These are phyloP conservation scores for Subacronicta megacephala DNA, from an alignment of 2,888 invertebrate genomes.

Conservation along the genomic window DNA sequence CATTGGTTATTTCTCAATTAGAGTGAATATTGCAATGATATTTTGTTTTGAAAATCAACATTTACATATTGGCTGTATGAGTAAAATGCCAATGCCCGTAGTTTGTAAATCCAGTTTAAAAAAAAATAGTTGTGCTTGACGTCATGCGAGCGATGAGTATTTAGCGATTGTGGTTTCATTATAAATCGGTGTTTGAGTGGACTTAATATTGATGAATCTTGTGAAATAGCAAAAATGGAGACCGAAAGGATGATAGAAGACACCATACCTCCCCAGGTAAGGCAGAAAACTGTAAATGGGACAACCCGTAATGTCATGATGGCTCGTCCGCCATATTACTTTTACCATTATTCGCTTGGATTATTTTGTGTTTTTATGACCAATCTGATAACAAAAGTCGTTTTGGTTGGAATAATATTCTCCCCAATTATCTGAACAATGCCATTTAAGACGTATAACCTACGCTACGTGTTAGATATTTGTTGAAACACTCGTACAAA, in stretches of 20 bases:
- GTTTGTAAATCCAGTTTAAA: constrained; percentile 46
- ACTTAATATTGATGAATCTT: constrained; percentile 85
- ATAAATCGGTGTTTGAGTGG: constrained; percentile 79
- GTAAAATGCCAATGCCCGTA: constrained; percentile 25
- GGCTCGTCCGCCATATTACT: constrained; percentile 85
- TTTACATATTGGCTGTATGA: constrained; percentile 30
- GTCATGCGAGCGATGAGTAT: constrained; percentile 85
- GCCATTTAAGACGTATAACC: constrained; percentile 9
- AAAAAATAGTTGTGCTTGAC: constrained; percentile 77
- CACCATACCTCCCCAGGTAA: constrained; percentile 85
- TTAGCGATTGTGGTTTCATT: constrained; percentile 80
- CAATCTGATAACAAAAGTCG: constrained; percentile 45
- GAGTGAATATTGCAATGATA: too few species aligned
- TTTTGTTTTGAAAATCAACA: too few species aligned
- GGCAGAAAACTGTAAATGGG: constrained; percentile 74
- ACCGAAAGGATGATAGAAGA: constrained; percentile 97
- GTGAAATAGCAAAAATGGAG: constrained; percentile 96
- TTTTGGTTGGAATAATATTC: constrained; percentile 23
- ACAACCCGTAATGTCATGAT: constrained; percentile 83
- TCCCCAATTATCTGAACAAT: constrained; percentile 18
- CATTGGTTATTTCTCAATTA: too few species aligned
- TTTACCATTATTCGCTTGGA: constrained; percentile 68
- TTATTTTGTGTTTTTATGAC: constrained; percentile 72
- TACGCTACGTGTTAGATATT: constrained; percentile 26
- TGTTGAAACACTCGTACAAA: constrained; percentile 20